Conservation (phyloP, 2,113 vertebrate species). For the Formicarius rufipectus region DNA sequence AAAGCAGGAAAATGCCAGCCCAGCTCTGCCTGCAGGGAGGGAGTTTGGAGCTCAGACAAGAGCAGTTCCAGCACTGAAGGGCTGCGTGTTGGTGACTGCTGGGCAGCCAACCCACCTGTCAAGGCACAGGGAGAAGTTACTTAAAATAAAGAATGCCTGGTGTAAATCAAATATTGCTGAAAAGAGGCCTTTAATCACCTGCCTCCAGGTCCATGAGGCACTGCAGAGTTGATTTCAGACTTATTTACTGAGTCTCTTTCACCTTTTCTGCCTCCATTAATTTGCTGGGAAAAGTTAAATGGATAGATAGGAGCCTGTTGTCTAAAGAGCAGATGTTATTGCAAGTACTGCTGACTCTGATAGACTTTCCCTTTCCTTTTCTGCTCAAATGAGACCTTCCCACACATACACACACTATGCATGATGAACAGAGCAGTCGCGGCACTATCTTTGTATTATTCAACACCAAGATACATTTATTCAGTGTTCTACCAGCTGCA, state of each 20-base stretch:
- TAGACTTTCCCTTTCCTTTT: neutral
- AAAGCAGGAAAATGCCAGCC: neutral
- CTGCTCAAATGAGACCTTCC: neutral
- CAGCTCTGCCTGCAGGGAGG: neutral
- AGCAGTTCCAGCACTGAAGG: neutral
- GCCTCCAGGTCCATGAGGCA: neutral
- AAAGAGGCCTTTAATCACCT: slow-evolving; percentile 31
- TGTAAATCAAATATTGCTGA: slow-evolving; percentile 51
- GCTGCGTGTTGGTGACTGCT: neutral
- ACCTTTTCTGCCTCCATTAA: slow-evolving; percentile 34
- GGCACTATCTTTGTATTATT: neutral
- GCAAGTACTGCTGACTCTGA: neutral
- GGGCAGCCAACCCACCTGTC: slow-evolving; percentile 25
- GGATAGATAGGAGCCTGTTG: neutral
- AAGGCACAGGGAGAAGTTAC: neutral
- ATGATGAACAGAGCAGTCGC: neutral
- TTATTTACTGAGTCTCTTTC: slow-evolving; percentile 40
- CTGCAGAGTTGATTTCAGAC: neutral
- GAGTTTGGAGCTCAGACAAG: too few relatives aligned
- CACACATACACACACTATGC: neutral
- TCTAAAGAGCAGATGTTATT: neutral
- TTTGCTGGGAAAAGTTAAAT: slow-evolving; percentile 13
- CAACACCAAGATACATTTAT: neutral
- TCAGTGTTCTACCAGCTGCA: neutral
- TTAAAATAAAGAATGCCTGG: slow-evolving; percentile 32